Evolutionary conservation across 2,797 vertebrate species (phyloP).

Genomic region (Siniperca undulata): DNA sequence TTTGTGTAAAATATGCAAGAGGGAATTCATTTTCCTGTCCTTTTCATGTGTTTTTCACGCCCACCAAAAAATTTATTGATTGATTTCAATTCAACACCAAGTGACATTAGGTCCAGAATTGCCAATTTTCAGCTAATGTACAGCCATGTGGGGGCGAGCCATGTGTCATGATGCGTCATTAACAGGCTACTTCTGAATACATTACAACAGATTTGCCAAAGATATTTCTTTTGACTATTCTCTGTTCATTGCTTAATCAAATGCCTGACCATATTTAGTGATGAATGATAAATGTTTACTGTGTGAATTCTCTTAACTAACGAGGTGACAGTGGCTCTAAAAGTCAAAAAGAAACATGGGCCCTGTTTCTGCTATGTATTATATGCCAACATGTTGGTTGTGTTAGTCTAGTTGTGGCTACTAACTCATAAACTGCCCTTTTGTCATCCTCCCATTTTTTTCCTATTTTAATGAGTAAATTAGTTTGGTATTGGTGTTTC

Average conservation of each 20-base stretch:
- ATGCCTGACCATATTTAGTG: neutral
- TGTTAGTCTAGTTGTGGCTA: too few relatives aligned
- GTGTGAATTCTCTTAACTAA: neutral
- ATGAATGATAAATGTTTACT: neutral
- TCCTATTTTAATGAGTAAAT: neutral
- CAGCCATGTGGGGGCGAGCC: neutral
- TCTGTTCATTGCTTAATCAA: neutral
- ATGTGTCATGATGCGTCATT: neutral
- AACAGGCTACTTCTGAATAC: neutral
- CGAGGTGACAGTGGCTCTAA: too few relatives aligned
- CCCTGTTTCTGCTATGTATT: too few relatives aligned
- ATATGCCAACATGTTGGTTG: too few relatives aligned
- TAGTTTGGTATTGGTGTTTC: neutral
- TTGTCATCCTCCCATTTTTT: neutral
- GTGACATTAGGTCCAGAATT: neutral
- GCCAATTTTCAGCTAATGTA: neutral
- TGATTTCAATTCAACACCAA: neutral
- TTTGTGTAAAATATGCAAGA: neutral
- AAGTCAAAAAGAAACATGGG: too few relatives aligned
- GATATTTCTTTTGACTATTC: neutral
- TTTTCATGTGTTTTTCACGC: neutral
- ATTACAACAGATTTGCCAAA: neutral
- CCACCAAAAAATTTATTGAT: too few relatives aligned
- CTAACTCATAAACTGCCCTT: too few relatives aligned
- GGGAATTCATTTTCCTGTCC: neutral